A percentile compares a stretch with the other conserved stretches of the same genome.
phyloP scores from a whole-genome alignment of 2,888 invertebrate genomes.

The Drosophila trichaetosa region DNA sequence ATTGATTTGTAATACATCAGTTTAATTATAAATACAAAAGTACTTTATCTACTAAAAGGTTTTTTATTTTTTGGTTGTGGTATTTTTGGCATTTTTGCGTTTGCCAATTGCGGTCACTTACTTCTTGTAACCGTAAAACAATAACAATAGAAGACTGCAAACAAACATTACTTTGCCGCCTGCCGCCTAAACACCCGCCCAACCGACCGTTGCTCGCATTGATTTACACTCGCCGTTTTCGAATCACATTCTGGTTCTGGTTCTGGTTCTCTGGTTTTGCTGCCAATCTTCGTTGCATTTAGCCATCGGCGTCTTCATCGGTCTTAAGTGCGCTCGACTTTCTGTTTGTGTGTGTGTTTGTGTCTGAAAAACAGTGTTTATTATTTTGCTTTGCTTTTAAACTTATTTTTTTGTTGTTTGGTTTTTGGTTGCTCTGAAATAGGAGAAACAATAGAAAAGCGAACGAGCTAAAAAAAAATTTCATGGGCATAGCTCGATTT shows the following conservation, averaged over 20 bases:
- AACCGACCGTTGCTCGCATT: constrained; percentile 48
- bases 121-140: constrained; percentile 49
- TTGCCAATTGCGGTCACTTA: constrained; percentile 33
- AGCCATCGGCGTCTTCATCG: constrained; percentile 36
- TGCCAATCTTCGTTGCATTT: constrained; percentile 50
- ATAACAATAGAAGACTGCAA: constrained; percentile 59
- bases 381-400: constrained; percentile 15
- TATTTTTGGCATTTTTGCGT: constrained; percentile 22
- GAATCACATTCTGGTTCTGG: constrained; percentile 44
- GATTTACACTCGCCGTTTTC: constrained; percentile 37
- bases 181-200: constrained; percentile 26
- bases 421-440: constrained; percentile 16
- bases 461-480: constrained; percentile 3
- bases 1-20: background rate
- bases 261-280: constrained; percentile 34
- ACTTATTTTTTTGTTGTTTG: background rate
- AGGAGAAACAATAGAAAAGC: constrained; percentile 11
- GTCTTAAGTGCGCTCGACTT: constrained; percentile 16
- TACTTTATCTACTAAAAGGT: background rate
- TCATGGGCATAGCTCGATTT: constrained; percentile 25
- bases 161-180: constrained; percentile 67
- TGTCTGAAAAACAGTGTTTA: constrained; percentile 25
- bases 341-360: constrained; percentile 7
- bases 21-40: background rate
- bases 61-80: background rate